A percentile compares a stretch with the other conserved stretches of the same genome.
phyloP scores from a whole-genome alignment of 2,797 vertebrate species.

The Hydrolagus colliei region DNA sequence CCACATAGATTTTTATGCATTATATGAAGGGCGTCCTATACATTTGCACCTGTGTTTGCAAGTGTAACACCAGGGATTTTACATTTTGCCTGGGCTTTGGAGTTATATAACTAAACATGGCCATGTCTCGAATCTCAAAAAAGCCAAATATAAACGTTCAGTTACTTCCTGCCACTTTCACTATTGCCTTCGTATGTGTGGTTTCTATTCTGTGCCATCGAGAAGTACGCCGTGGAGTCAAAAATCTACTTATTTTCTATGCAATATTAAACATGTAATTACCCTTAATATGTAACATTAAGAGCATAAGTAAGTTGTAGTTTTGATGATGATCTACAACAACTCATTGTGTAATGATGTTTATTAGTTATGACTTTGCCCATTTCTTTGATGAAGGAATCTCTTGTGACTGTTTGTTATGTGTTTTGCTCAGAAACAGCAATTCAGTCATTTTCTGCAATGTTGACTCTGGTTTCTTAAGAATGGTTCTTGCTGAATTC shows the following conservation, averaged over 20 bases:
- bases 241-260: neutral
- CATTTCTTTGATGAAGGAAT: neutral
- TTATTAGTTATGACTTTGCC: neutral
- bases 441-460: neutral
- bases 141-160: neutral
- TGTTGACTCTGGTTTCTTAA: neutral
- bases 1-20: neutral
- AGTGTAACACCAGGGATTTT: neutral
- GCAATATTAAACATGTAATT: neutral
- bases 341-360: neutral
- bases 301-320: neutral
- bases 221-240: neutral
- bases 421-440: neutral
- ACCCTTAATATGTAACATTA: neutral
- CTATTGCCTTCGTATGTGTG: neutral
- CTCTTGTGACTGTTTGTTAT: conserved; percentile 9
- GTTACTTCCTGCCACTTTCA: conserved; percentile 9
- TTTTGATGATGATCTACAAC: neutral
- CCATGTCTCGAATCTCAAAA: neutral
- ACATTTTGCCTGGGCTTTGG: neutral
- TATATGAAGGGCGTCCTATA: neutral
- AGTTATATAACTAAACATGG: neutral
- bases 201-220: conserved; percentile 15
- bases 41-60: neutral
- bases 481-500: neutral